A percentile compares a stretch with the other conserved stretches of the same genome.
phyloP scores from a whole-genome alignment of 2,113 vertebrate species.

The Urocynchramus pylzowi region DNA sequence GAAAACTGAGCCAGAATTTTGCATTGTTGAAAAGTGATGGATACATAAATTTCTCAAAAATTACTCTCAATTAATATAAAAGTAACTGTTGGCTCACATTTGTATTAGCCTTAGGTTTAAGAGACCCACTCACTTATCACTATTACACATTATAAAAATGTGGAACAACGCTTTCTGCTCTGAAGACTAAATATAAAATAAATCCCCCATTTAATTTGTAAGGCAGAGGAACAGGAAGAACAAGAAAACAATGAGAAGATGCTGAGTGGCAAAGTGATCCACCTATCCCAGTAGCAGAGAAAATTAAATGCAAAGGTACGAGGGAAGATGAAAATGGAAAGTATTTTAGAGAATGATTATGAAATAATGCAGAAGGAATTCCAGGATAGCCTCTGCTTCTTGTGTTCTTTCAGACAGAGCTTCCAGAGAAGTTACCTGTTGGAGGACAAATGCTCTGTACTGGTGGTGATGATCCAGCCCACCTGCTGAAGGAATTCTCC shows the following conservation, averaged over 20 bases:
- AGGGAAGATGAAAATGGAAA: neutral
- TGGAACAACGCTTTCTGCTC: neutral
- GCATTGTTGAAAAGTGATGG: neutral
- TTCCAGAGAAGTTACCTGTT: conserved; percentile 25
- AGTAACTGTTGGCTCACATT: neutral
- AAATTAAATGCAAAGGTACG: neutral
- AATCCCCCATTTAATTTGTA: neutral
- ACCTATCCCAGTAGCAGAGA: neutral
- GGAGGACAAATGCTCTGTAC: neutral
- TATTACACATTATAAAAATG: neutral
- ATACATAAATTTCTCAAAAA: neutral
- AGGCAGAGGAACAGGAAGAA: conserved; percentile 5
- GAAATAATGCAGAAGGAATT: neutral
- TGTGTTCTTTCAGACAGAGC: neutral
- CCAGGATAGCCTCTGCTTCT: neutral
- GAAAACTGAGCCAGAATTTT: neutral
- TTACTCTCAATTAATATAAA: neutral
- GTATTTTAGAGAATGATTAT: neutral
- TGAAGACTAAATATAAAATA: neutral
- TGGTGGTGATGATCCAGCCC: neutral
- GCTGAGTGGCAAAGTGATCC: neutral
- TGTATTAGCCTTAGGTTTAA: neutral
- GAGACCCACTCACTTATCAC: neutral
- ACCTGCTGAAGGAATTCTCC: neutral
- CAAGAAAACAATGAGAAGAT: neutral